These are phyloP conservation scores for Hylaeus anthracinus DNA, from an alignment of 1,140 invertebrate species.

Conservation along the genomic window DNA sequence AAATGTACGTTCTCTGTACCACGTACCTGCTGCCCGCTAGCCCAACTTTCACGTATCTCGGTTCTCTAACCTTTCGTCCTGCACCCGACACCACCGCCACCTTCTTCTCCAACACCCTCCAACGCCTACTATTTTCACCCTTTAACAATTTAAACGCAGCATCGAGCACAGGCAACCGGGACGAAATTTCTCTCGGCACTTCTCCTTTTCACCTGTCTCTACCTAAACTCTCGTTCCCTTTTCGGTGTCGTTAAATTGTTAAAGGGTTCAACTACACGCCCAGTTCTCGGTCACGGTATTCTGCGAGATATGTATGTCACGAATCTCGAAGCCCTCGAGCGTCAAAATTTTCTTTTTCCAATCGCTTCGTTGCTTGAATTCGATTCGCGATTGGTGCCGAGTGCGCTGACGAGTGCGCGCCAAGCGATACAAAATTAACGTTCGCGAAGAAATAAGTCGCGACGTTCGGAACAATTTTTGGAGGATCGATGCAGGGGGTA, in stretches of 20 bases:
- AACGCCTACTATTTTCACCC: not conserved
- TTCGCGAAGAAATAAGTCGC: not conserved
- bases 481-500: not conserved
- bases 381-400: not conserved
- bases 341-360: too few species aligned
- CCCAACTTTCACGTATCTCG: constrained; percentile 45
- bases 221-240: not conserved
- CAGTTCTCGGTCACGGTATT: not conserved
- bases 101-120: not conserved
- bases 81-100: not conserved
- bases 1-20: constrained; percentile 75
- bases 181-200: not conserved
- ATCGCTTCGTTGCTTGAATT: not conserved
- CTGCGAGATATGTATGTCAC: not conserved
- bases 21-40: constrained; percentile 62
- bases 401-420: not conserved
- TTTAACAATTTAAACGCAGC: not conserved
- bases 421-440: too few species aligned
- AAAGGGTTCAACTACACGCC: constrained; percentile 22
- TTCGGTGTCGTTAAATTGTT: constrained; percentile 10
- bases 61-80: constrained; percentile 28
- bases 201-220: not conserved
- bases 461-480: not conserved
- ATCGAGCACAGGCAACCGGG: not conserved
- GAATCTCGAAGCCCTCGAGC: too few species aligned